A percentile compares a stretch with the other conserved stretches of the same genome.
These are phyloP conservation scores for Xyrichtys novacula DNA, from an alignment of 2,797 vertebrate species.

Conservation along the genomic window DNA sequence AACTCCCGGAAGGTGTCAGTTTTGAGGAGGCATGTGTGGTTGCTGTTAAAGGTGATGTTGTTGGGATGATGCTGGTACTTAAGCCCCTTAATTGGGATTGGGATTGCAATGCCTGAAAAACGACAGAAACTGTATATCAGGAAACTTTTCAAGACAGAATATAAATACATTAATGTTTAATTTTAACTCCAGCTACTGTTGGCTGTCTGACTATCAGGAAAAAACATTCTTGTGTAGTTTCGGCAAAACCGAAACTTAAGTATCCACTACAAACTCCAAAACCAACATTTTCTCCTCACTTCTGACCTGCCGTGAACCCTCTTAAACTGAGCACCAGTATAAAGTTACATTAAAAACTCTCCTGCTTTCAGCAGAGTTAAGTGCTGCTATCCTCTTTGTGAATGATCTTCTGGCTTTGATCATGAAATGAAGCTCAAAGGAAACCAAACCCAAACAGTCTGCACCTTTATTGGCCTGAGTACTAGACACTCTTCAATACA, in stretches of 20 bases:
- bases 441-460: conserved; percentile 21
- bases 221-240: neutral
- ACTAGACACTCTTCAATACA: conserved; percentile 7
- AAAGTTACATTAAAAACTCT: conserved; percentile 3
- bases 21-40: conserved; percentile 90
- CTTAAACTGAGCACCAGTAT: conserved; percentile 22
- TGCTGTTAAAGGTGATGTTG: conserved; percentile 86
- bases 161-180: neutral
- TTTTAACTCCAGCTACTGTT: neutral
- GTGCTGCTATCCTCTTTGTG: conserved; percentile 37
- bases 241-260: too few relatives aligned
- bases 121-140: conserved; percentile 29
- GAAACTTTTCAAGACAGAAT: neutral
- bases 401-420: conserved; percentile 57
- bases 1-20: conserved; percentile 90
- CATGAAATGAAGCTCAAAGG: conserved; percentile 34
- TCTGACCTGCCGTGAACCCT: conserved; percentile 21
- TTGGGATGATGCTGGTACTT: conserved; percentile 74
- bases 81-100: conserved; percentile 93
- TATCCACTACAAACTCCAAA: neutral
- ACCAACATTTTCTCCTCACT: conserved; percentile 23
- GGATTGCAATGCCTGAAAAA: conserved; percentile 93
- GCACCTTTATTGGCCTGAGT: conserved; percentile 15
- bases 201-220: neutral
- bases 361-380: conserved; percentile 29